Conservation (phyloP, 2,113 vertebrate species). For the Hoplias malabaricus region DNA sequence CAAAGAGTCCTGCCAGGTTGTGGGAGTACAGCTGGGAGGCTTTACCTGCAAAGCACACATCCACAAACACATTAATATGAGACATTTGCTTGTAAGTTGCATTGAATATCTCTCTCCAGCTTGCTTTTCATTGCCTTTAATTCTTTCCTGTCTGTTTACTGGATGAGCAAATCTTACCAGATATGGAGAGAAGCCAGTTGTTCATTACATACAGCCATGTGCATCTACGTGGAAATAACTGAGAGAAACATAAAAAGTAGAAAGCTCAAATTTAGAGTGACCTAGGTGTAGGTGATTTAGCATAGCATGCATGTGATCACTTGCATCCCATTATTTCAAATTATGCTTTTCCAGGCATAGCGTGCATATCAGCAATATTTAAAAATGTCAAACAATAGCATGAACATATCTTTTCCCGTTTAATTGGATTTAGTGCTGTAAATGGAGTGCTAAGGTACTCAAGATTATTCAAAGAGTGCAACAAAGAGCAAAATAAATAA, state of each 20-base stretch:
- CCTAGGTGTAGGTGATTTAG: too few species aligned
- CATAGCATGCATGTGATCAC: too few species aligned
- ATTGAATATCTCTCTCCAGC: not conserved
- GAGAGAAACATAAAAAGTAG: constrained; percentile 13
- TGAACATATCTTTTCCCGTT: too few species aligned
- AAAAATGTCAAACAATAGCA: too few species aligned
- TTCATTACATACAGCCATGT: constrained; percentile 99
- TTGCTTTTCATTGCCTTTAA: not conserved
- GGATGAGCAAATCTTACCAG: constrained; percentile 76
- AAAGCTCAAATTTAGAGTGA: too few species aligned
- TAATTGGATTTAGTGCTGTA: too few species aligned
- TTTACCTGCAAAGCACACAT: constrained; percentile 81
- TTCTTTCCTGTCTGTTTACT: not conserved
- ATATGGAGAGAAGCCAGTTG: constrained; percentile 94
- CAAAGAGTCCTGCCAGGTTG: constrained; percentile 89
- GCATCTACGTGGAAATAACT: constrained; percentile 95
- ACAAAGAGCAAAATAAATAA: too few species aligned
- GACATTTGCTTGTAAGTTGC: not conserved
- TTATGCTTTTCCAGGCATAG: too few species aligned
- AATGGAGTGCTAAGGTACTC: too few species aligned
- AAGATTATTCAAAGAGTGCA: too few species aligned
- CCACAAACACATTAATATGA: not conserved
- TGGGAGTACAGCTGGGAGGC: constrained; percentile 99
- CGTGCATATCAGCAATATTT: too few species aligned
- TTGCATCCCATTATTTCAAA: too few species aligned